Evolutionary conservation across 2,113 vertebrate species (phyloP).

Genomic region (Paedocypris sp.): DNA sequence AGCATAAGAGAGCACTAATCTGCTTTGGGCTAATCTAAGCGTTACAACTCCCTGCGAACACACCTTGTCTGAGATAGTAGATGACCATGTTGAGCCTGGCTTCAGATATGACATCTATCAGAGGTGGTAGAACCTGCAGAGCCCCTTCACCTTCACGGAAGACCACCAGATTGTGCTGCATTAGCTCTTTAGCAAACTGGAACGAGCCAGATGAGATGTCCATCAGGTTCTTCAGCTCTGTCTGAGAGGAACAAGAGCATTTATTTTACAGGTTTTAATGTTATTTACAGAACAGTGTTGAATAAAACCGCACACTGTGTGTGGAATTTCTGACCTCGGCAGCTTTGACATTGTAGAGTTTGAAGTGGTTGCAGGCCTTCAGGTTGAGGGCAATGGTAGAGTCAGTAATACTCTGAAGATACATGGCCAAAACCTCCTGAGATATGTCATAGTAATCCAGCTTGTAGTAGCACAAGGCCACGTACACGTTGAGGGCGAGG

Average conservation of each 20-base stretch:
- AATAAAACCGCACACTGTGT: neutral
- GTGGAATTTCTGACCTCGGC: conserved; percentile 74
- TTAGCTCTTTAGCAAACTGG: conserved; percentile 96
- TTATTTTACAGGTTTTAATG: neutral
- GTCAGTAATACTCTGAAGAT: conserved; percentile 90
- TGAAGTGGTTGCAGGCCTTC: conserved; percentile 94
- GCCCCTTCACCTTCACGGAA: conserved; percentile 91
- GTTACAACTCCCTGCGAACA: neutral
- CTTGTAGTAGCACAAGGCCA: conserved; percentile 96
- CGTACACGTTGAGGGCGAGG: conserved; percentile 91
- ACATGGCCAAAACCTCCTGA: conserved; percentile 88
- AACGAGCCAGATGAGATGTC: conserved; percentile 83
- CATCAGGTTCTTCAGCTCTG: conserved; percentile 86
- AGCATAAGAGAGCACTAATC: too few relatives aligned
- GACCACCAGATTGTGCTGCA: conserved; percentile 94
- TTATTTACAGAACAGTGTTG: neutral
- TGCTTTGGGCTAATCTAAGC: too few relatives aligned
- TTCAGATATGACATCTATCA: conserved; percentile 95
- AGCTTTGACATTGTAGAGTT: conserved; percentile 89
- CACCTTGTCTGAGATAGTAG: conserved; percentile 93
- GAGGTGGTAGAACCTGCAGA: conserved; percentile 82
- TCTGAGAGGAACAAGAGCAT: conserved; percentile 52
- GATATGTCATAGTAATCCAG: conserved; percentile 96
- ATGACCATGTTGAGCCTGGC: conserved; percentile 93
- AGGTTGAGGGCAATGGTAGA: conserved; percentile 95